Percentiles rank a stretch among this genome's conserved stretches.
These are phyloP conservation scores for Bombus picipes DNA, from an alignment of 1,140 invertebrate species.

Conservation along the genomic window DNA sequence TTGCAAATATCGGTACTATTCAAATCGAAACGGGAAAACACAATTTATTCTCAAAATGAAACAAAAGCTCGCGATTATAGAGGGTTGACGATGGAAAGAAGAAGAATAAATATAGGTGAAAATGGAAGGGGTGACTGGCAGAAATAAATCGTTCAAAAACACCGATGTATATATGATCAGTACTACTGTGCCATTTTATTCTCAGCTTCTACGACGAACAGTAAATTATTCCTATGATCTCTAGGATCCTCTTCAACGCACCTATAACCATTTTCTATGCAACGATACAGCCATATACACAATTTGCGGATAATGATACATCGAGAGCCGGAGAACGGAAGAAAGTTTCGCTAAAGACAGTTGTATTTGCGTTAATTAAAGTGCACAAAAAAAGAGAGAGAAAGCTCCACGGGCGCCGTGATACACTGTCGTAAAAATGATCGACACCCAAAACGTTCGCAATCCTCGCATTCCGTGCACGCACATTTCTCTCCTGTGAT, in stretches of 20 bases:
- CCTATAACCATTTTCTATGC: constrained; percentile 24
- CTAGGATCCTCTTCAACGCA: constrained; percentile 3
- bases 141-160: neutral
- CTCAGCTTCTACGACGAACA: constrained; percentile 40
- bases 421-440: neutral
- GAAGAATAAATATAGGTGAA: neutral
- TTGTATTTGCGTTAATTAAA: constrained; percentile 15
- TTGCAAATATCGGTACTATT: no score
- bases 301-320: neutral
- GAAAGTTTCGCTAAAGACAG: neutral
- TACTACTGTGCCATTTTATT: constrained; percentile 47
- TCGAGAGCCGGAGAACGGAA: neutral
- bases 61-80: no score
- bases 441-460: neutral
- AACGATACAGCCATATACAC: constrained; percentile 27
- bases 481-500: neutral
- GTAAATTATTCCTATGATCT: constrained; percentile 44
- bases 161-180: neutral
- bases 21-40: no score
- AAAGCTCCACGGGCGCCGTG: neutral
- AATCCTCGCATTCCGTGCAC: neutral
- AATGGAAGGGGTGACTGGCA: neutral
- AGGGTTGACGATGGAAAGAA: neutral
- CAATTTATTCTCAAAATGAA: no score
- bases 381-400: neutral